Base-by-base conservation (phyloP, 1,140 invertebrate species). In the Antheraea pernyi region DNA sequence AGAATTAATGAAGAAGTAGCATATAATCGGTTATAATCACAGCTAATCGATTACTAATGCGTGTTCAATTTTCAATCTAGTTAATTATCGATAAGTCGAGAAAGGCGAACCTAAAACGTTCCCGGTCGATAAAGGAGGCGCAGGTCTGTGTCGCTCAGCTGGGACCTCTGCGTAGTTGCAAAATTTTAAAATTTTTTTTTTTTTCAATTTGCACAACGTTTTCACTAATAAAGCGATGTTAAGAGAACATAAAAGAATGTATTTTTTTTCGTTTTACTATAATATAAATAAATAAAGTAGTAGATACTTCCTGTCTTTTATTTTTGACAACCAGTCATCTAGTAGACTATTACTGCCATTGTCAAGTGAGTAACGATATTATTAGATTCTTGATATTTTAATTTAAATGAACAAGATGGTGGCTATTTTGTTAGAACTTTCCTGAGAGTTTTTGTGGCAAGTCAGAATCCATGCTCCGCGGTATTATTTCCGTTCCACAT, bases 121-220 rank as follows among this genome's bases (percentile, higher is more conserved):
- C 70, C 74, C 86, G 88, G 86, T 91, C 88, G 88, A 91, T 91
- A 91, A 78, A 83, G 79, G 76, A 73, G 72, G 82, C 86, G 88
- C 85, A 88, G 79, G 84, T 79, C 84, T 78, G 73, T 74, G 72
- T 59, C 65, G 75, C 74, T 83, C 79, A 84, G 80, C 77, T 83
- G 81, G 75, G 78, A 81, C 80, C 78, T 77, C 76, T 80, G 73
- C 83, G 80, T 78, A 70, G 46, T 53, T 16, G 13, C 16, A 53
- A 53, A 53, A 16, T 53, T 30, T 1, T 16, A 13, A n/a, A 11
- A 53, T 53, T 6, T 13, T 13, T 53, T 53, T n/a, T 13, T 53
- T 13, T n/a, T 48, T 48, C 46, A 48, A 16, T 53, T 53, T 53
- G 11, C 16, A 0, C 46, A n/a, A 0, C 46, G 46, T 53, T 9